Conservation (phyloP, 2,797 vertebrate species). For the Taeniopygia guttata region DNA sequence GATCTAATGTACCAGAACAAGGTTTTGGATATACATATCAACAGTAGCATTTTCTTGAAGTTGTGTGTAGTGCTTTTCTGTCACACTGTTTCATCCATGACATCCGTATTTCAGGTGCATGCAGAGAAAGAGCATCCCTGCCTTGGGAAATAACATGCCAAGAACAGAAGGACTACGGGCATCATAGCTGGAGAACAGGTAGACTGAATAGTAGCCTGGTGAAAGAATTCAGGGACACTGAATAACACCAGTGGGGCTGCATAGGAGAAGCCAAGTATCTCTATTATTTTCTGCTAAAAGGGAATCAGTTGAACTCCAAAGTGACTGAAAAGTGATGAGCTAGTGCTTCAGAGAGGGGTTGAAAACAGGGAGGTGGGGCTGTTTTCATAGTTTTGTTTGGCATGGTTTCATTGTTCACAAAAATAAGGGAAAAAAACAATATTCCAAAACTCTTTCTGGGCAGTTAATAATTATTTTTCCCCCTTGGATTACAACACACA, state of each 20-base stretch:
- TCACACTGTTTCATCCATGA: neutral
- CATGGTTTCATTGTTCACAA: neutral
- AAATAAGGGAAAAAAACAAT: neutral
- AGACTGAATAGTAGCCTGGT: neutral
- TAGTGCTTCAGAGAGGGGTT: neutral
- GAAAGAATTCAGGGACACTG: neutral
- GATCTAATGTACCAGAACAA: neutral
- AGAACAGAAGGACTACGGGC: neutral
- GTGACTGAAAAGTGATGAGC: neutral
- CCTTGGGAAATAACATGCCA: neutral
- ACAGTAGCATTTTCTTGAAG: neutral
- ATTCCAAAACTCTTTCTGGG: neutral
- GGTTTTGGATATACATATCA: neutral
- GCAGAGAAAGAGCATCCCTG: neutral
- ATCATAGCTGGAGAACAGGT: neutral
- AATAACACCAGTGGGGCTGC: neutral
- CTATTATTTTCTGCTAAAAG: conserved; percentile 10
- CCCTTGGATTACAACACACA: neutral
- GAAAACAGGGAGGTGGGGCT: neutral
- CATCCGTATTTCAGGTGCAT: neutral
- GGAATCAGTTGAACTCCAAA: neutral
- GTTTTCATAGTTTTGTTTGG: conserved; percentile 18
- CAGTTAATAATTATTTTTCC: conserved; percentile 7
- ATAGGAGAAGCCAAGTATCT: neutral
- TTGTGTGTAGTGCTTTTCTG: neutral